Evolutionary conservation across 1,140 invertebrate species (phyloP), one percentile per base, ranked within the genome.

Genomic region (Caenorhabditis briggsae): DNA sequence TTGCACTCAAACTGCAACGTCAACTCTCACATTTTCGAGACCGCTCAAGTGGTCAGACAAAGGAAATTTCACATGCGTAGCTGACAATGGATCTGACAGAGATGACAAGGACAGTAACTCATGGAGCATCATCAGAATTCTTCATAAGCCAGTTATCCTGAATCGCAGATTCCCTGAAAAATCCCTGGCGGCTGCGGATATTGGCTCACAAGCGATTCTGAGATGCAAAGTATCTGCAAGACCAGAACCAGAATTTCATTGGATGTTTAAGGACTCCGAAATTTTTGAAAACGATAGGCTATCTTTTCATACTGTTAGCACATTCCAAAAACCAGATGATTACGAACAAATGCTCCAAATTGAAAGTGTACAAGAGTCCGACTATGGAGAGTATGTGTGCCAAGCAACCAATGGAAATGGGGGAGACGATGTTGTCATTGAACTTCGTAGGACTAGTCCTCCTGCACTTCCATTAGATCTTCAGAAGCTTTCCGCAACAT

Each of bases 381-480:
- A 87, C 59, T 84, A 85, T 43, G 86, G 86, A 23, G 59, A 64
- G n/a, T 87, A 87, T 20, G 9, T 87, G 55, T 87, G 86, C 55
- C 16, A 65, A 84, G 82, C 86, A n/a, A 84, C 83, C 1, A 87
- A 87, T 33, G 86, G 86, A 64, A 85, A 70, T n/a, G 86, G 86
- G 46, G 86, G 46, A 12, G 86, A 85, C 12, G 59, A 87, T 48
- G 82, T 87, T 23, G 65, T 87, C 33, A 82, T 87, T 65, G 61
- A 84, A 41, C n/a, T 87, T 16, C 78, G 85, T n/a, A 65, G 59
- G 41, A 82, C 74, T 8, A 83, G 85, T 16, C n/a, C 65, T 43
- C 86, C 86, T 7, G 33, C 59, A 23, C 61, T 74, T n/a, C 65
- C 86, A 11, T n/a, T 74, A 12, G 64, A 84, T 23, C 83, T 87